These are phyloP conservation scores for Meteorus cinctellus DNA, from an alignment of 2,888 invertebrate genomes.

Conservation along the genomic window DNA sequence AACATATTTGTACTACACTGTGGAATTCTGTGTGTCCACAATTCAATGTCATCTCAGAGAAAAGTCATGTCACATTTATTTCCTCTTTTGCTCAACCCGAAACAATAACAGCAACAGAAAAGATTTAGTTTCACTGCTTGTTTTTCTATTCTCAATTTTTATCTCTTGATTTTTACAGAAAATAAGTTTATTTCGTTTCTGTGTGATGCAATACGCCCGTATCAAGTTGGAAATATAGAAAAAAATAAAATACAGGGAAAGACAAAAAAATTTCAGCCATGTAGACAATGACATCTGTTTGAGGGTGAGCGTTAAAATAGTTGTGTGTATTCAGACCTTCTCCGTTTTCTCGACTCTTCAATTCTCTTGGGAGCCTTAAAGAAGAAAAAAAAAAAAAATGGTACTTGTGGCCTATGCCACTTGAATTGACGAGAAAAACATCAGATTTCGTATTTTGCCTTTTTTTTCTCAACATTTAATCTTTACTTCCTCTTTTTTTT, in stretches of 20 bases:
- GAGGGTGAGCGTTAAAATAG: conserved; percentile 2
- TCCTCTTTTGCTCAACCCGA: conserved; percentile 14
- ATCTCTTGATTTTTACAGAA: neutral
- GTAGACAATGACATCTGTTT: conserved; percentile 12
- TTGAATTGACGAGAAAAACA: conserved; percentile 41
- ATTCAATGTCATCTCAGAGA: conserved; percentile 14
- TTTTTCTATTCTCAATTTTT: neutral
- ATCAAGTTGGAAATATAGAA: neutral
- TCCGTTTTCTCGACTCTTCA: neutral
- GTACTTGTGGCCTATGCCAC: conserved; percentile 38
- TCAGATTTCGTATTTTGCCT: conserved; percentile 44
- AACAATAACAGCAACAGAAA: neutral
- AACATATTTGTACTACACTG: neutral
- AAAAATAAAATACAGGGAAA: neutral
- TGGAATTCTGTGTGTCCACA: neutral
- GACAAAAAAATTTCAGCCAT: conserved; percentile 45
- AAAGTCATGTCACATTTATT: conserved; percentile 18
- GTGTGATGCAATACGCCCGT: conserved; percentile 4
- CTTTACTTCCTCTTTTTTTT: conserved; percentile 13
- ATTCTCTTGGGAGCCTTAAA: conserved; percentile 29
- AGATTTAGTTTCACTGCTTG: neutral
- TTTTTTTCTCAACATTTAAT: conserved; percentile 26
- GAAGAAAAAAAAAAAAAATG: conserved; percentile 30
- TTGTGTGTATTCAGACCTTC: conserved; percentile 41
- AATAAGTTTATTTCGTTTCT: conserved; percentile 17